Conservation (phyloP, 2,797 vertebrate species). For the Fundulus diaphanus region DNA sequence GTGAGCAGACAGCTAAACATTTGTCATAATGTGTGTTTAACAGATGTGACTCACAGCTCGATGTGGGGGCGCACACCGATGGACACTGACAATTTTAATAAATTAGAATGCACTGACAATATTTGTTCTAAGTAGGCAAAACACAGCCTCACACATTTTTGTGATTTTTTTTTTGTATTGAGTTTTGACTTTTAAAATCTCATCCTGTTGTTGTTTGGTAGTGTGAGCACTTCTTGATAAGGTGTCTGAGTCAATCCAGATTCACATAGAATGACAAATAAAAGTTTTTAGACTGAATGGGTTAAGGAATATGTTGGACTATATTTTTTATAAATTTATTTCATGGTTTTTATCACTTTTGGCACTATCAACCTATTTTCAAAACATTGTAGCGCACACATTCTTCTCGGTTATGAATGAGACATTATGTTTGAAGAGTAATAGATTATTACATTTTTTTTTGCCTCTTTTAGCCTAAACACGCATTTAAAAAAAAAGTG, state of each 20-base stretch:
- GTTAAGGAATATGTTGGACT: too few relatives aligned
- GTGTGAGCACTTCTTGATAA: neutral
- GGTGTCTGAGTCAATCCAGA: neutral
- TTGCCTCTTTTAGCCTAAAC: neutral
- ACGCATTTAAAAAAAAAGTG: too few relatives aligned
- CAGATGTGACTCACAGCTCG: conserved; percentile 7
- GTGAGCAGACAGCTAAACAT: conserved; percentile 5
- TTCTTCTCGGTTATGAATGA: neutral
- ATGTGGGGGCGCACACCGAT: neutral
- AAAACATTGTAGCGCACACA: neutral
- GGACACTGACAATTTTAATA: conserved; percentile 1
- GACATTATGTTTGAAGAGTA: neutral
- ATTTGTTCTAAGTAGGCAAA: neutral
- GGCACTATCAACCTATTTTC: neutral
- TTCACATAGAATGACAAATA: neutral
- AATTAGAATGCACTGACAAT: neutral
- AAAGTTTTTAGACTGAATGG: too few relatives aligned
- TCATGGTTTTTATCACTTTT: neutral
- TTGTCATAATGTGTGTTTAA: conserved; percentile 3
- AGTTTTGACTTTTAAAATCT: neutral
- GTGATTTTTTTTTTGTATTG: neutral
- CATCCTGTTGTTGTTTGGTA: neutral
- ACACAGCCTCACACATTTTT: neutral
- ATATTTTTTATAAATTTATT: neutral
- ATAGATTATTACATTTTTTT: neutral